phyloP scores from a whole-genome alignment of 2,888 invertebrate genomes.

The Apoderus coryli region DNA sequence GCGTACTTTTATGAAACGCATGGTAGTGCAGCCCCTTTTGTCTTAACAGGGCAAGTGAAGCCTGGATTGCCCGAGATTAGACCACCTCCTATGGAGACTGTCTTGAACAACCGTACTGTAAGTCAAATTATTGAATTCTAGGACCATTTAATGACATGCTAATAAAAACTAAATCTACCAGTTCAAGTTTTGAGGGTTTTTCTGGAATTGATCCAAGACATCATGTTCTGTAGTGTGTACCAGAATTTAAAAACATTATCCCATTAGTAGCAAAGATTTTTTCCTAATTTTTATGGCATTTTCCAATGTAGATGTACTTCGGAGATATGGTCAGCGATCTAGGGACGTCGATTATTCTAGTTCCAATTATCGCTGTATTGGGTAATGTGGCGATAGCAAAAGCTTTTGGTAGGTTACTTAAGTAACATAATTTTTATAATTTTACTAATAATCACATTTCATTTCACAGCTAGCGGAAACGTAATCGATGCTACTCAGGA shows the following conservation, averaged over 20 bases:
- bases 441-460: no score
- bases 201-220: no score
- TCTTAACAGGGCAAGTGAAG: slow-evolving; percentile 59
- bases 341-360: slow-evolving; percentile 70
- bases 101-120: slow-evolving; percentile 40
- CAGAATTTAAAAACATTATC: no score
- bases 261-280: no score
- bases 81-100: slow-evolving; percentile 58
- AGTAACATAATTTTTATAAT: no score
- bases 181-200: no score
- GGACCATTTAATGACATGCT: no score
- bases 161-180: no score
- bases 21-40: slow-evolving; percentile 44
- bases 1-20: slow-evolving; percentile 45
- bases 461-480: slow-evolving; percentile 51
- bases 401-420: slow-evolving; percentile 61
- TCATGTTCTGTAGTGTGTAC: no score
- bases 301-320: no score
- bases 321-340: slow-evolving; percentile 62
- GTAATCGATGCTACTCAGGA: slow-evolving; percentile 84
- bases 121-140: no score
- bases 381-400: slow-evolving; percentile 94
- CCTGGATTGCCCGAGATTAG: slow-evolving; percentile 58
- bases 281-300: no score
- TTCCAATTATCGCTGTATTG: slow-evolving; percentile 80